Evolutionary conservation across 2,113 vertebrate species (phyloP).

Genomic region (Zingel zingel): DNA sequence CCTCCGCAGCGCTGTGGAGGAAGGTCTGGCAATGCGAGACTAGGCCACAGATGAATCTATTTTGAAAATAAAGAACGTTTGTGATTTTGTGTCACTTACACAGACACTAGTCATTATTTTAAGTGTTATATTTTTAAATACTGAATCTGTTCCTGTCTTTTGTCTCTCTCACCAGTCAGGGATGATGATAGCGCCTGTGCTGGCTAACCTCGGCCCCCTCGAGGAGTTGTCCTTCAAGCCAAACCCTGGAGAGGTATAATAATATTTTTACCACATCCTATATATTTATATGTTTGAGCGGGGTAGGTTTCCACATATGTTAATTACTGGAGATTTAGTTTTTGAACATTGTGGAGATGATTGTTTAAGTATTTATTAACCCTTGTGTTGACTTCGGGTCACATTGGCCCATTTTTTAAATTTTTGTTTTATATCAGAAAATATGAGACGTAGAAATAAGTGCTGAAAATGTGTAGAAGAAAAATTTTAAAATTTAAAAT

Average conservation of each 20-base stretch:
- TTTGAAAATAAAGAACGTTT: neutral
- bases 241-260: constrained; percentile 89
- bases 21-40: no score
- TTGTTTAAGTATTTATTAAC: neutral
- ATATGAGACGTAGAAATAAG: no score
- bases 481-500: no score
- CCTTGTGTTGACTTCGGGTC: no score
- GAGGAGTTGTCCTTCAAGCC: constrained; percentile 87
- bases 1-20: no score
- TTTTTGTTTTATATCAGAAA: no score
- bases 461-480: no score
- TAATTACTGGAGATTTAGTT: neutral
- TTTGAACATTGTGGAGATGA: neutral
- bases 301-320: neutral
- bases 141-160: neutral
- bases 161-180: constrained; percentile 77
- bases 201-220: constrained; percentile 90
- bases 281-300: neutral
- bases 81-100: neutral
- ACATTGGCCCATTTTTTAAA: no score
- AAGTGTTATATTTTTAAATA: neutral
- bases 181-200: constrained; percentile 87
- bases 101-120: neutral
- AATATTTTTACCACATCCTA: neutral
- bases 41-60: neutral